Base-by-base conservation (phyloP, 1,140 invertebrate species). In the Tribolium madens region DNA sequence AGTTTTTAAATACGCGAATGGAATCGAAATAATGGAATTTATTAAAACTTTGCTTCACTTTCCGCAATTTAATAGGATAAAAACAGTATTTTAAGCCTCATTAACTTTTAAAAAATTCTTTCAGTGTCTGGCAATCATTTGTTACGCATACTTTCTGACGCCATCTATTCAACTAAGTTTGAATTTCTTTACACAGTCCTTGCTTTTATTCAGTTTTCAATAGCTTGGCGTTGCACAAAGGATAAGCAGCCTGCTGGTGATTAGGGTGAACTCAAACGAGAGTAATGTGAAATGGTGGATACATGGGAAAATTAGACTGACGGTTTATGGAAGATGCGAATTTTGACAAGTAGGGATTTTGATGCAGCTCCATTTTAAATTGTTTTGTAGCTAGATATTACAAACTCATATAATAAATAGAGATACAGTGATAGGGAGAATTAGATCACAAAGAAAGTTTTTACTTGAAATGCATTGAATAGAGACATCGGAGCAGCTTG, bases 121-220 rank as follows among this genome's bases (percentile, higher is more conserved):
- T 57, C 72, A 50, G 69, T 69, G 64, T 78, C 52, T 78, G 48
- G 69, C 48, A 26, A 76, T 73, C 69, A 48, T 76, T 78, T 78
- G 77, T 78, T 78, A 78, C 73, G 77, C 77, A 60, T 69, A 73
- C 77, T 76, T 73, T 78, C 69, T 72, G 64, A 73, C 50, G 77
- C 46, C 77, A 69, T 76, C 74, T 64, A 73, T 78, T 73, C 73
- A 60, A 13, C 70, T 78, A 50, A 48, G 14, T 64, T 76, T 73
- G 69, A 78, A 76, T 68, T 78, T 78, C 77, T 76, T 76, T 76
- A 74, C 71, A 77, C 46, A 77, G 72, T 68, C 69, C 57, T 74
- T 74, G 48, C 77, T 68, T 78, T 78, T 75, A 78, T 78, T 69
- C 73, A 75, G 75, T 78, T 75, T 78, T 75, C 60, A 78, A 78